Base-by-base conservation (phyloP, 1,140 invertebrate species). In the Papilio helenus region DNA sequence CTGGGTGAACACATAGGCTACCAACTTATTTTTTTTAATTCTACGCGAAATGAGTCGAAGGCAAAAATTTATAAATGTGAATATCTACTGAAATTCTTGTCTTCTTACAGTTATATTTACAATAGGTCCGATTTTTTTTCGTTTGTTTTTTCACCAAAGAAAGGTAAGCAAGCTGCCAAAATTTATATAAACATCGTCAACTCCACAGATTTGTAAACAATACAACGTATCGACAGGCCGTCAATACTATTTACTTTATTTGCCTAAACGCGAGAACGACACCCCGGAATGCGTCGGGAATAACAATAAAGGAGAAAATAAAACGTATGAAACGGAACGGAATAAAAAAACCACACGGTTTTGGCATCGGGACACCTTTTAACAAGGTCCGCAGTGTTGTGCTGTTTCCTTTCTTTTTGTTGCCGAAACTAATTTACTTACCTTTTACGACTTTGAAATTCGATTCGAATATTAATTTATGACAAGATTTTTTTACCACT, bases 351-450 rank as follows among this genome's bases (percentile, higher is more conserved):
- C 79, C 73, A 65, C 49, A 42, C 65, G 76, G 79, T 80, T 82
- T 82, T 82, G 81, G 78, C 79, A 80, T 79, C 79, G 71, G 81
- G 79, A 82, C 81, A 82, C 81, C 81, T 82, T 82, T 82, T 82
- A 82, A 82, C 81, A 82, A 82, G 81, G 81, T 82, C 79, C 61
- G 51, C 72, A 44, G 79, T 82, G 79, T 79, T 79, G 72, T 74
- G 79, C 49, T 72, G 68, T 79, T 72, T 61, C 49, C 58, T 73
- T 77, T 79, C 80, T 73, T 79, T 81, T 81, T 81, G 73, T 78
- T 44, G 46, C 55, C 55, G 29, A n/a, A 77, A 77, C 76, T 77
- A 77, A 77, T 77, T 77, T 77, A 65, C 55, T 77, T 77, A 65
- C 51, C 76, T 77, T 77, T 77, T 77, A 77, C 76, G 55, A 77